Evolutionary conservation across 2,797 vertebrate genomes (phyloP), one percentile per base, ranked within the genome.

Genomic region (Kryptolebias ocellatus): DNA sequence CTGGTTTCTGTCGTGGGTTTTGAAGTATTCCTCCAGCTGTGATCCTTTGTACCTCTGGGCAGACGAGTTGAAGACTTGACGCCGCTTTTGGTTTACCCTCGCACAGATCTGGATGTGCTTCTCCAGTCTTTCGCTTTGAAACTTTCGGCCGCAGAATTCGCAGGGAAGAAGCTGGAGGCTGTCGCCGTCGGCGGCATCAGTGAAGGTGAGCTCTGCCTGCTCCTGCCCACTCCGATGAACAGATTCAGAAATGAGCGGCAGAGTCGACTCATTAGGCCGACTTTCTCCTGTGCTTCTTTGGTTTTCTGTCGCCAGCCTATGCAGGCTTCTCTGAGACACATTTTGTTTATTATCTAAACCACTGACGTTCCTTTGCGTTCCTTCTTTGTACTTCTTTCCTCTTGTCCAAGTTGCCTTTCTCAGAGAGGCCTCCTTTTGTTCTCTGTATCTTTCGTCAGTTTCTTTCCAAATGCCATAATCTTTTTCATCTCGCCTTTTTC

Each of bases 51-150:
- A 90, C 79, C 95, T 93, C 52, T 93, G 83, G 58, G 70, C 79
- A 4, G 81, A 94, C 5, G 92, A 94, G 82, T 96, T 93, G 70
- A 94, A 98, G 45, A 93, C 91, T 86, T 93, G 92, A 55, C 94
- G 94, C 8, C 81, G 92, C 11, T 92, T 88, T 7, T 70, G 70
- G 37, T 92, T 92, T 10, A 66, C 73, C 74, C 90, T 96, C 70
- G 92, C 1, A 72, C 96, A 98, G 78, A 95, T 79, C 20, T 12
- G 79, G 5, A 67, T 17, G 34, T 98, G 96, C 61, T 87, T 95
- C 78, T 95, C 89, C 27, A 98, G 79, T 60, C 96, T 93, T 0
- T 85, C 62, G 3, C 64, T 53, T 45, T 72, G 61, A 85, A 98
- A 96, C 1, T 29, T 92, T 9, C 95, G 93, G 1, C 91, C 82